These are phyloP conservation scores for Oncorhynchus tshawytscha DNA, from an alignment of 2,113 vertebrate genomes.

Conservation along the genomic window DNA sequence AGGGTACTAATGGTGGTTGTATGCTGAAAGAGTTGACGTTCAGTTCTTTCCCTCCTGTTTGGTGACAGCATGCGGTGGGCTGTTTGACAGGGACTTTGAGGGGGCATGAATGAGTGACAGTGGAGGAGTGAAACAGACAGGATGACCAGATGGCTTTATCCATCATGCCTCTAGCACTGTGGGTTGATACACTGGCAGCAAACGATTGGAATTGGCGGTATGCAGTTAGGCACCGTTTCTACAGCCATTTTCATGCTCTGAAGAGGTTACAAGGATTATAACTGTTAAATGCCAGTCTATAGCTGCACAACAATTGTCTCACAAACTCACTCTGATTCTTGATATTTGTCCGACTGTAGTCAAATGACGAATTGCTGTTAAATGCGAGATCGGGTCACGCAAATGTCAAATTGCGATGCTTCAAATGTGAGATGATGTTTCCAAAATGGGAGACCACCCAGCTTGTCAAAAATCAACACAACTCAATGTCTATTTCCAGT, in stretches of 20 bases:
- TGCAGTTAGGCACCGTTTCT: slow-evolving; percentile 3
- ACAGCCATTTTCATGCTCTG: neutral
- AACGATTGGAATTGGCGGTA: slow-evolving; percentile 29
- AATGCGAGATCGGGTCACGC: no score
- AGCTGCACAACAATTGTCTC: no score
- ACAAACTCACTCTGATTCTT: no score
- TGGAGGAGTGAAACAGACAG: slow-evolving; percentile 59
- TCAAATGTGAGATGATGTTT: no score
- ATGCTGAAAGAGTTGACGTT: slow-evolving; percentile 43
- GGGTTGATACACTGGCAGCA: slow-evolving; percentile 49
- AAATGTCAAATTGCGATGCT: no score
- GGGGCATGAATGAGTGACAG: slow-evolving; percentile 68
- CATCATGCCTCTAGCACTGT: slow-evolving; percentile 57
- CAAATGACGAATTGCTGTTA: no score
- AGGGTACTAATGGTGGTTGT: no score
- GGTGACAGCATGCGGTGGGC: slow-evolving; percentile 49
- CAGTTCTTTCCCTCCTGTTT: slow-evolving; percentile 56
- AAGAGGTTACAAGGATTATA: neutral
- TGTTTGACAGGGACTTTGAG: slow-evolving; percentile 66
- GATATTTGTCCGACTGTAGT: no score
- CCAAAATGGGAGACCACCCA: no score
- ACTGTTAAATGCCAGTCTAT: neutral
- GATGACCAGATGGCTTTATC: slow-evolving; percentile 71
- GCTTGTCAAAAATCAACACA: no score
- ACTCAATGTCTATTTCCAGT: no score